Evolutionary conservation across 2,888 invertebrate species (phyloP), one percentile per base, ranked within the genome.

Genomic region (Drosophila demipolita): DNA sequence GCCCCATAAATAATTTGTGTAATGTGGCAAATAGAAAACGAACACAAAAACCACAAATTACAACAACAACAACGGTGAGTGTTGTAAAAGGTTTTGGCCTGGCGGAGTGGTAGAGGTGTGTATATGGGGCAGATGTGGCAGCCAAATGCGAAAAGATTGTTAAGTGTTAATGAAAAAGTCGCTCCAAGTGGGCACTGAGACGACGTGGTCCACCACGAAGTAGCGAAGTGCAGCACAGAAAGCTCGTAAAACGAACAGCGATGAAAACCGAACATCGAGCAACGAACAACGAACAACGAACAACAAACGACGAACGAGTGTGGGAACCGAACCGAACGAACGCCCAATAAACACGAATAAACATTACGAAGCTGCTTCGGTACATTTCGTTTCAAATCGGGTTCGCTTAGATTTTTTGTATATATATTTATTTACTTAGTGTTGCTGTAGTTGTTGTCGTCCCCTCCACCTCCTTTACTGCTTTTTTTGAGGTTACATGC

Each of bases 101-200:
- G 45, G 40, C 17, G 11, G 17, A 50, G 32, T 29, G 49, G 54
- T 17, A 32, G 32, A n/a, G 57, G 36, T 17, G 49, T 23, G 64
- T 17, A 54, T 54, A 55, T 55, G 53, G 62, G 42, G 45, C 57
- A 40, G 26, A 35, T 45, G 63, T 58, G 50, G 71, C 52, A 54
- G 75, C 72, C 54, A 87, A 87, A 86, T 78, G 86, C 86, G 86
- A 86, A 77, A 87, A 78, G 83, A 88, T 81, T 89, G 90, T 87
- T 78, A 89, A 87, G 87, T 89, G 87, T 85, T 87, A 89, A 89
- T 87, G 90, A 87, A 87, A 87, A 90, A 89, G 85, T 87, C 89
- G 85, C 76, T 75, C 64, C 78, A 74, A 78, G 67, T 77, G 81
- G 67, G 49, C 29, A 45, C 7, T 45, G 26, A 32, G 29, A 17